Evolutionary conservation across 2,888 invertebrate species (phyloP).

Genomic region (Hirtodrosophila histrioides): DNA sequence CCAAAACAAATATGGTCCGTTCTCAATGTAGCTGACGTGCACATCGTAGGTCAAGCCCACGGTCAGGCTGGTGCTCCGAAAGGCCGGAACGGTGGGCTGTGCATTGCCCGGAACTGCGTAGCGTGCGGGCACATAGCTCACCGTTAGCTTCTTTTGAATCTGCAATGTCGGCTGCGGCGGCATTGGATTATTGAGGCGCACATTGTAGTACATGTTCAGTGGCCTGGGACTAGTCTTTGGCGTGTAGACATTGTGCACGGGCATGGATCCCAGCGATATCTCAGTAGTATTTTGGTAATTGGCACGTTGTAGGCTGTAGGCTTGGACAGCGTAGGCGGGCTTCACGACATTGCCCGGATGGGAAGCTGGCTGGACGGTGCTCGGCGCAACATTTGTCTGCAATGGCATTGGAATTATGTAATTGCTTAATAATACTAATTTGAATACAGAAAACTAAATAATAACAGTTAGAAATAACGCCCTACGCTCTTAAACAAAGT

Average conservation of each 20-base stretch:
- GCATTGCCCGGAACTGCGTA: conserved; percentile 39
- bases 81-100: conserved; percentile 73
- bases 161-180: conserved; percentile 27
- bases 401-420: not conserved
- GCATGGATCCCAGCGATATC: conserved; percentile 23
- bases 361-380: conserved; percentile 27
- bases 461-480: no score
- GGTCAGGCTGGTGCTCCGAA: conserved; percentile 84
- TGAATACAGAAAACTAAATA: no score
- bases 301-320: conserved; percentile 60
- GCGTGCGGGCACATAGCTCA: conserved; percentile 56
- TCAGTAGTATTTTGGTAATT: conserved; percentile 31
- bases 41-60: conserved; percentile 88
- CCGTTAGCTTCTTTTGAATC: conserved; percentile 21
- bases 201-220: conserved; percentile 62
- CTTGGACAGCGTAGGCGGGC: conserved; percentile 24
- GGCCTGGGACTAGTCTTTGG: conserved; percentile 60
- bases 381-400: conserved; percentile 56
- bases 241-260: conserved; percentile 40
- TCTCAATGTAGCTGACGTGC: conserved; percentile 90
- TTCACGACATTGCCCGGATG: conserved; percentile 41
- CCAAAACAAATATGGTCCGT: conserved; percentile 91
- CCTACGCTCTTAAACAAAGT: no score
- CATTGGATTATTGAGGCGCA: conserved; percentile 66
- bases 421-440: no score